Evolutionary conservation across 92 coral and sea anemone genomes (phyloP), one percentile per base, ranked within the genome.

Genomic region (Bergia sp.): DNA sequence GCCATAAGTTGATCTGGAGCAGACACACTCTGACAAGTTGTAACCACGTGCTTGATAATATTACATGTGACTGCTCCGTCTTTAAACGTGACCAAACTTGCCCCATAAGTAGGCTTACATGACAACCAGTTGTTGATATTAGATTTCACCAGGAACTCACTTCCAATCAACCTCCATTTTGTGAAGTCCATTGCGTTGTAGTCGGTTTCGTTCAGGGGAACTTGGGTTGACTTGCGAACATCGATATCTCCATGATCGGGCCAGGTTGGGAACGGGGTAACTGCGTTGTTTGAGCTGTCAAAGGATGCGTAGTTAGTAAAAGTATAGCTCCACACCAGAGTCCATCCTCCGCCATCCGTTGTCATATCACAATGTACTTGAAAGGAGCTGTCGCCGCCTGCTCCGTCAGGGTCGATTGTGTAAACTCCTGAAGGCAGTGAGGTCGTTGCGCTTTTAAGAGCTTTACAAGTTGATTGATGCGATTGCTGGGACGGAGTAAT

Each of bases 111-210:
- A 1, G 82, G 87, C 2, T 41, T 11, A 66, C 92, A 90, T 8
- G 85, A 42, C 29, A 86, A 76, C 92, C 92, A 90, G 45, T 90
- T 81, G 71, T 90, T 90, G 89, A 90, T 90, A 57, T 86, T 90
- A 23, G 92, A 90, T 69, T 82, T 90, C 42, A 90, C 18, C 10
- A 90, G 81, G 37, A 90, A 79, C 49, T 86, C 82, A 7, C 29
- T 64, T 37, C 92, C 92, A 82, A 79, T 79, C 21, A 21, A 4
- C 49, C 15, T 8, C 89, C 80, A 90, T 20, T 39, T 39, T 21
- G 53, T 36, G 37, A 89, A 81, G 57, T 89, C 72, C 38, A 81
- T 23, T 1, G 91, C 91, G 37, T 89, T 81, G 39, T 55, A 80
- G 81, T 89, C 86, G 12, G 81, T 89, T 82, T 81, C 91, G 13